Base-by-base conservation (phyloP, 2,797 vertebrate genomes). In the Fistularia commersonii region DNA sequence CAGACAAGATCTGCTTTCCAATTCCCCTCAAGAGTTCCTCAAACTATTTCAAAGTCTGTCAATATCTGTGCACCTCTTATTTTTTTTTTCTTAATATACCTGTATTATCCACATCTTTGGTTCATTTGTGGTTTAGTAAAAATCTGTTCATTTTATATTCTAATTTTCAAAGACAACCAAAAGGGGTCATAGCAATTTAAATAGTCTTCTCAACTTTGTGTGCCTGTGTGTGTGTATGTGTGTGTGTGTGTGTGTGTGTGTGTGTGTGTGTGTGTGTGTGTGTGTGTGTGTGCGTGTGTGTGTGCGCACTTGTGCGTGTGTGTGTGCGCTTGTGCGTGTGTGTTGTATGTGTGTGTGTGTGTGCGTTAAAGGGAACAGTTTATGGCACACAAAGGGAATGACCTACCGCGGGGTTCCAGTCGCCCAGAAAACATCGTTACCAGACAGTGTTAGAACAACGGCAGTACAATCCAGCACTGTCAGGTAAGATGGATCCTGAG, bases 371-470 rank as follows among this genome's bases (percentile, higher is more conserved):
- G 11, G 11, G 7, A 52, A 38, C 15, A 47, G 45, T 47, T 34
- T n/a, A 36, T 7, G 11, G 33, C 9, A 31, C 10, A 15, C 39
- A 7, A 12, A 12, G 5, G 39, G 13, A 5, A 41, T 1, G 32
- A 35, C 6, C 14, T 32, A 11, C 12, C 9, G 48, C 13, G 40
- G 57, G 14, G 37, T 75, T 57, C 13, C 9, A 41, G 82, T 87
- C 90, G 58, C 92, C 89, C 96, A 93, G 93, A 89, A 92, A 98
- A 97, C 97, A 99, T 99, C 97, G 96, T 99, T 98, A 99, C 97
- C 97, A 99, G 97, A 99, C 97, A 99, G 97, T 99, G 97, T 99
- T 98, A 99, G 97, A 99, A 92, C 88, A 86, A 83, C 80, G 90
- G 71, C 82, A 61, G 88, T 73, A 91, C 90, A 94, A 91, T 99